Base-by-base conservation (phyloP, 2,113 vertebrate species). In the Tor tambroides region DNA sequence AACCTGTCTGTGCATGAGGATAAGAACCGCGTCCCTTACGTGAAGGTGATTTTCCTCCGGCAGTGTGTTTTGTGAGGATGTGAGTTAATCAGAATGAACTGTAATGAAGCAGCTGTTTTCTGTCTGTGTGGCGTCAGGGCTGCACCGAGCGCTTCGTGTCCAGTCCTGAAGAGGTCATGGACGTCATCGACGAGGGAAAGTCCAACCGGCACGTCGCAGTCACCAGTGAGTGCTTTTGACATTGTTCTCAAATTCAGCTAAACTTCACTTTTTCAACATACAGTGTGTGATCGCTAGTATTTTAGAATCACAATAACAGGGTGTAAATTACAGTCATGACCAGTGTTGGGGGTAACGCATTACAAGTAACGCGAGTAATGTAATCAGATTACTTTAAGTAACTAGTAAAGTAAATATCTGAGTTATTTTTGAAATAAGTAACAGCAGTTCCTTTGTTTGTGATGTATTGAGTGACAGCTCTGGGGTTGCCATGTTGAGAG, bases 121-220 rank as follows among this genome's bases (percentile, higher is more conserved):
- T 61, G 56, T 61, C 0, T 61, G 43, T 21, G 80, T 69, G 71
- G 38, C 12, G 28, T 79, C 91, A 98, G 97, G 97, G 97, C 49
- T 99, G 97, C 92, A 99, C 97, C 0, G 97, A 99, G 76, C 97
- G 97, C 46, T 99, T 99, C 85, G 97, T 98, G 59, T 98, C 97
- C 79, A 98, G 97, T 90, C 97, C 97, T 0, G 97, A 98, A 90
- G 97, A 99, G 89, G 97, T 98, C 92, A 94, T 99, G 95, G 97
- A 99, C 35, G 96, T 98, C 85, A 98, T 99, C 72, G 97, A 99
- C 17, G 96, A 98, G 86, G 97, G 97, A 51, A 99, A 98, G 90
- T 97, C 96, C 49, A 98, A 96, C 90, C 97, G 97, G 6, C 97
- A 98, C 0, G 97, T 98, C 32, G 97, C 97, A 49, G 97, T 98